These are phyloP conservation scores for Orestias chungarensis DNA, from an alignment of 2,797 vertebrate genomes.

Conservation along the genomic window DNA sequence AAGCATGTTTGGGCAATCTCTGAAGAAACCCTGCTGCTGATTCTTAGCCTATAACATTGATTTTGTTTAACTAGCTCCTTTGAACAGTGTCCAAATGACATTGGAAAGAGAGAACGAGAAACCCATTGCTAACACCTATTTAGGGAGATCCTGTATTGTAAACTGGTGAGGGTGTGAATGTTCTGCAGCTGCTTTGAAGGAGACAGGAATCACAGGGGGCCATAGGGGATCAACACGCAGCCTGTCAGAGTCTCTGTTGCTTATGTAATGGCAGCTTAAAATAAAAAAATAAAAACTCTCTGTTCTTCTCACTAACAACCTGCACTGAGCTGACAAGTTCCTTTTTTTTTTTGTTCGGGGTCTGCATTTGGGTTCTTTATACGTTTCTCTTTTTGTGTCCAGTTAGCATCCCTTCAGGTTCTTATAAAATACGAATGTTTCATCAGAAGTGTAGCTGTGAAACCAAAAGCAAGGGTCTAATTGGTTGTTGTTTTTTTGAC, in stretches of 20 bases:
- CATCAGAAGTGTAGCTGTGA: not conserved
- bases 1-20: slow-evolving; percentile 18
- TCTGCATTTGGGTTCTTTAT: slow-evolving; percentile 12
- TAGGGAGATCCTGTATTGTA: slow-evolving; percentile 22
- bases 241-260: slow-evolving; percentile 57
- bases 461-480: not conserved
- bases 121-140: slow-evolving; percentile 19
- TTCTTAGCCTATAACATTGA: slow-evolving; percentile 41
- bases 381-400: slow-evolving; percentile 14
- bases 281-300: slow-evolving; percentile 27
- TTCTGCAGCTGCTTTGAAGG: slow-evolving; percentile 67
- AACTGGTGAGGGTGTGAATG: slow-evolving; percentile 37
- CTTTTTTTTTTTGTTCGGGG: slow-evolving; percentile 12
- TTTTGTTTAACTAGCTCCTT: not conserved
- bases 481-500: not conserved
- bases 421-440: not conserved
- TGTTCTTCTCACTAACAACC: slow-evolving; percentile 60
- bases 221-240: slow-evolving; percentile 54
- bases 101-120: not conserved
- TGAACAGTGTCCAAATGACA: slow-evolving; percentile 10
- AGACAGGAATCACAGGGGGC: slow-evolving; percentile 54
- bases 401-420: slow-evolving; percentile 17
- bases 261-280: slow-evolving; percentile 62
- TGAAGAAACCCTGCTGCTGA: slow-evolving; percentile 28
- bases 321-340: slow-evolving; percentile 29